Evolutionary conservation across 2,113 vertebrate genomes (phyloP).

Genomic region (Bos javanicus): DNA sequence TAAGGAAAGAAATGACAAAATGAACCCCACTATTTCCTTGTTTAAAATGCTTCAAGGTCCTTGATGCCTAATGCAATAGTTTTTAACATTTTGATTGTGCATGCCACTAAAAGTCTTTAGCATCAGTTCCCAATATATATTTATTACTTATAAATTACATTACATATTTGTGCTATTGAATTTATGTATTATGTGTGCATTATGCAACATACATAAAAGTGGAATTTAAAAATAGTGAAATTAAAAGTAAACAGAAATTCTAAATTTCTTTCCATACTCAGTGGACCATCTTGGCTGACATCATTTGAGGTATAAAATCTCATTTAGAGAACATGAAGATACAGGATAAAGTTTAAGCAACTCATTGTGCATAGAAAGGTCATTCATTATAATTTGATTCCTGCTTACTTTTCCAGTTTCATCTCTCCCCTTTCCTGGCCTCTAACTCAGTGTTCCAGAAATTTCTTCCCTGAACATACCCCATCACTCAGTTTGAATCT

Average conservation of each 20-base stretch:
- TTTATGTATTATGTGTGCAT: not conserved
- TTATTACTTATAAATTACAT: not conserved
- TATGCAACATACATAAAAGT: not conserved
- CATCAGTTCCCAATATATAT: not conserved
- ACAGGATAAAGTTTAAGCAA: not conserved
- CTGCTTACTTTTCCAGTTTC: not conserved
- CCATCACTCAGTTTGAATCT: not conserved
- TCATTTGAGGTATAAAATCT: not conserved
- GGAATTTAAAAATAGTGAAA: slow-evolving; percentile 3
- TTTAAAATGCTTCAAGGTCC: not conserved
- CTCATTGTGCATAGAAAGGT: not conserved
- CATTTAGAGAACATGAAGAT: not conserved
- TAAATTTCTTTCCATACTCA: not conserved
- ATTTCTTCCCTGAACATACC: not conserved
- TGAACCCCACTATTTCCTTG: not conserved
- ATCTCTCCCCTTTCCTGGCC: not conserved
- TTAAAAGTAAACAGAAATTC: slow-evolving; percentile 4
- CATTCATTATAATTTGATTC: not conserved
- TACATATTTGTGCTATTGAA: not conserved
- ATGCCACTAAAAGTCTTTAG: not conserved
- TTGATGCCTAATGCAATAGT: not conserved
- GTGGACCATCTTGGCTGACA: not conserved
- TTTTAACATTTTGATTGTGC: not conserved
- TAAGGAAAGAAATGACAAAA: not conserved
- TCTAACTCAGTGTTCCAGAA: not conserved